These are phyloP conservation scores for Thera britannica DNA, from an alignment of 2,888 invertebrate species.

Conservation along the genomic window DNA sequence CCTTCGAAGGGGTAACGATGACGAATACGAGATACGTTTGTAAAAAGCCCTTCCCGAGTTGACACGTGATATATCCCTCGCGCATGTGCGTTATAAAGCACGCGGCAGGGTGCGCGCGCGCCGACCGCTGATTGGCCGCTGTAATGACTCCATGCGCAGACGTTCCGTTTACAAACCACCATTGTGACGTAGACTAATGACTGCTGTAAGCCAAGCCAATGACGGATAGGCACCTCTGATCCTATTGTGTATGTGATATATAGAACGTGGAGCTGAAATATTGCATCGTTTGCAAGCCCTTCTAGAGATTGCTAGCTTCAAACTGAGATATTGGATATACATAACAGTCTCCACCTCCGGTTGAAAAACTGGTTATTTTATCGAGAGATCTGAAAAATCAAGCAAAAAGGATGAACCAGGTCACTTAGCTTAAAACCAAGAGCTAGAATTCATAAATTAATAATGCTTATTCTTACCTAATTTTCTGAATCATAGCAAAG, in stretches of 20 bases:
- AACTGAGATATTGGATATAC: slow-evolving; percentile 41
- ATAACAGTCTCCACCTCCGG: slow-evolving; percentile 20
- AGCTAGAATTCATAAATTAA: background rate
- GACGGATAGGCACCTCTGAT: slow-evolving; percentile 80
- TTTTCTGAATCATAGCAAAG: slow-evolving; percentile 6
- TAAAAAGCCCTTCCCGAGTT: slow-evolving; percentile 75
- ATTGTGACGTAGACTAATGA: slow-evolving; percentile 75
- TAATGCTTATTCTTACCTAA: background rate
- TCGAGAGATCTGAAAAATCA: no score
- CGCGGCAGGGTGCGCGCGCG: slow-evolving; percentile 78
- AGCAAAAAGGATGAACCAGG: no score
- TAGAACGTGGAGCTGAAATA: slow-evolving; percentile 55
- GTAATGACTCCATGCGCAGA: slow-evolving; percentile 70
- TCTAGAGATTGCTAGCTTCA: slow-evolving; percentile 47
- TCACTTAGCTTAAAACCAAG: no score
- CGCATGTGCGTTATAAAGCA: slow-evolving; percentile 75
- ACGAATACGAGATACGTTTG: slow-evolving; percentile 82
- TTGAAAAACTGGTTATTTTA: background rate
- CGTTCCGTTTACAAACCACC: slow-evolving; percentile 61
- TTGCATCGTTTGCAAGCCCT: slow-evolving; percentile 53
- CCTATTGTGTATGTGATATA: slow-evolving; percentile 72
- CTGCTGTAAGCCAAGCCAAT: slow-evolving; percentile 72
- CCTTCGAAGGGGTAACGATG: slow-evolving; percentile 75
- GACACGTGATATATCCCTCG: slow-evolving; percentile 80
- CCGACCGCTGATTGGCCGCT: slow-evolving; percentile 71